Conservation (phyloP, 2,888 invertebrate species). For the Diploptera punctata region DNA sequence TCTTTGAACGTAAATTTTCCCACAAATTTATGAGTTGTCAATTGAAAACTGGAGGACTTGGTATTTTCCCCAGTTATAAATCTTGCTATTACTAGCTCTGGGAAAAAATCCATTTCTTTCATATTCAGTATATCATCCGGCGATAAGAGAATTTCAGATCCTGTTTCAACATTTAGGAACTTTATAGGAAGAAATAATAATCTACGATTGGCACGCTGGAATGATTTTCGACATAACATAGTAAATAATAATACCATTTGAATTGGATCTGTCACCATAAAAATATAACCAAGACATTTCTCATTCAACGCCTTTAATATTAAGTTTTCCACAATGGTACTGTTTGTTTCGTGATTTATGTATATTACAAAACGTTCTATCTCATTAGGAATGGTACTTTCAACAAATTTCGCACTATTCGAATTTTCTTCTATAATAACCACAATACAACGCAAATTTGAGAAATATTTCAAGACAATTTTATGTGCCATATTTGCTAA, state of each 20-base stretch:
- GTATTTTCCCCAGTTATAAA: too few species aligned
- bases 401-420: neutral
- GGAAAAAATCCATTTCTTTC: slow-evolving; percentile 11
- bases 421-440: neutral
- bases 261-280: neutral
- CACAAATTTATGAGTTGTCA: neutral
- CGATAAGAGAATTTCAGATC: too few species aligned
- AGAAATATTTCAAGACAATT: neutral
- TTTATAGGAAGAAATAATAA: neutral
- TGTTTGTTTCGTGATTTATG: neutral
- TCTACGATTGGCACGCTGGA: neutral
- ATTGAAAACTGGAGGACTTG: neutral
- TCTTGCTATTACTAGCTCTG: slow-evolving; percentile 10
- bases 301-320: neutral
- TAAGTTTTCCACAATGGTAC: neutral
- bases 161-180: neutral
- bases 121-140: neutral
- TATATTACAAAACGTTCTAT: neutral
- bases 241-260: neutral
- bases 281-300: neutral
- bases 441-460: neutral
- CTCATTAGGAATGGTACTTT: neutral
- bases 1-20: neutral
- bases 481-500: neutral
- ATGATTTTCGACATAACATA: neutral